phyloP scores from a whole-genome alignment of 2,888 invertebrate genomes.

The Julus scandinavius region DNA sequence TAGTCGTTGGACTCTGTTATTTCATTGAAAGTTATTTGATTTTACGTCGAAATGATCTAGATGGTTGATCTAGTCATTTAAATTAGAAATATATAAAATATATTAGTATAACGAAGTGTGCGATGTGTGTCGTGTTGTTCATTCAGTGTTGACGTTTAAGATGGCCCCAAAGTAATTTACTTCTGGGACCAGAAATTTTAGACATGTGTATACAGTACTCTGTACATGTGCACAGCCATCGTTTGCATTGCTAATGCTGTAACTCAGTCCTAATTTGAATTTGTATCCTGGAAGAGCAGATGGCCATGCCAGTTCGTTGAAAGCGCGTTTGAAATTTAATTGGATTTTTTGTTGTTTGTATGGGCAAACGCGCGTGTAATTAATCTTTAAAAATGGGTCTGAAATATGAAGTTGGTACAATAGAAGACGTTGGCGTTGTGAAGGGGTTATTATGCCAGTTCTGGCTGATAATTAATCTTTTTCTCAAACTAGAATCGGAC shows the following conservation, averaged over 20 bases:
- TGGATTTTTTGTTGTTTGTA: background rate
- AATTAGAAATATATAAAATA: slow-evolving; percentile 11
- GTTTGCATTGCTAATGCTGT: background rate
- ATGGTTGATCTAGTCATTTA: slow-evolving; percentile 24
- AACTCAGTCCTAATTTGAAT: too few species aligned
- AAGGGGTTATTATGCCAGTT: background rate
- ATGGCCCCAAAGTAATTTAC: too few species aligned
- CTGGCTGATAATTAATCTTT: background rate
- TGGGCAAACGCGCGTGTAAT: background rate
- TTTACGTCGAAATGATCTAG: slow-evolving; percentile 3
- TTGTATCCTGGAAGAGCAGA: background rate
- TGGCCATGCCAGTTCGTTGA: background rate
- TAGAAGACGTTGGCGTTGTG: background rate
- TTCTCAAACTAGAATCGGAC: background rate
- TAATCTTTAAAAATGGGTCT: slow-evolving; percentile 27
- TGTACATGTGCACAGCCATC: too few species aligned
- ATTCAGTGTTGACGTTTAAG: background rate
- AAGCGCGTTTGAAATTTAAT: background rate
- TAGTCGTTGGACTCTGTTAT: background rate
- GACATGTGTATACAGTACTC: too few species aligned
- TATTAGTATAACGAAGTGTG: slow-evolving; percentile 23
- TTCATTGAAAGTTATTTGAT: background rate
- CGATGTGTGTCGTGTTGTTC: background rate
- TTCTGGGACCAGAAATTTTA: too few species aligned
- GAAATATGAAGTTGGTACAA: background rate